Evolutionary conservation across 2,113 vertebrate species (phyloP), one percentile per base, ranked within the genome.

Genomic region (Chauna torquata): DNA sequence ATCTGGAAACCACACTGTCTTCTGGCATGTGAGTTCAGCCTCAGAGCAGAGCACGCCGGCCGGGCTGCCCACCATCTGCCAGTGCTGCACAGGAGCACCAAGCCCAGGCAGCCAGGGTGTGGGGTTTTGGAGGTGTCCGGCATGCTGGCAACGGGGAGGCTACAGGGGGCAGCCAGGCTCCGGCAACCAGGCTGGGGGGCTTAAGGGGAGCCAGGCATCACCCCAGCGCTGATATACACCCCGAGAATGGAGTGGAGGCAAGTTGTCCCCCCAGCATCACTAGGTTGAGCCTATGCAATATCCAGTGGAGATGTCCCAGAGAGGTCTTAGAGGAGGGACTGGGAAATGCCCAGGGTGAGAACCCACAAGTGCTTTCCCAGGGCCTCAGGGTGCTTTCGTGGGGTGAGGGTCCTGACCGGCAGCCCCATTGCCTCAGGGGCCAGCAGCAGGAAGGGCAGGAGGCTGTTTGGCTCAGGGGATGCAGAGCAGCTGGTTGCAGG

Each of bases 101-200:
- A 40, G 57, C 20, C 34, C 57, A 59, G 34, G 57, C 34, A 59
- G 57, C 44, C 11, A 16, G 34, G 17, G n/a, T 19, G 34, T 30
- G 4, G 32, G 15, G 61, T 50, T 78, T 70, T 0, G 0, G 12
- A 42, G 62, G 4, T 71, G n/a, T 2, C 5, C 6, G 6, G 8
- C 1, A 1, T 2, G 1, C 14, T 30, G 68, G 38, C 22, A 45
- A 4, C 49, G 24, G 7, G 8, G 4, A 70, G 11, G 42, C 22
- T 42, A 75, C 6, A 8, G 3, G 19, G 18, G 15, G 9, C 42
- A 89, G 6, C 6, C 28, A 55, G 28, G 34, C 10, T 57, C 34
- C 27, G 76, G 22, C 0, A 8, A 61, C 1, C 11, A 38, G 38
- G 7, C 1, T 0, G 3, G 0, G 12, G 10, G 1, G 11, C 19